phyloP scores from a whole-genome alignment of 2,888 invertebrate genomes.

The Euphydryas editha region DNA sequence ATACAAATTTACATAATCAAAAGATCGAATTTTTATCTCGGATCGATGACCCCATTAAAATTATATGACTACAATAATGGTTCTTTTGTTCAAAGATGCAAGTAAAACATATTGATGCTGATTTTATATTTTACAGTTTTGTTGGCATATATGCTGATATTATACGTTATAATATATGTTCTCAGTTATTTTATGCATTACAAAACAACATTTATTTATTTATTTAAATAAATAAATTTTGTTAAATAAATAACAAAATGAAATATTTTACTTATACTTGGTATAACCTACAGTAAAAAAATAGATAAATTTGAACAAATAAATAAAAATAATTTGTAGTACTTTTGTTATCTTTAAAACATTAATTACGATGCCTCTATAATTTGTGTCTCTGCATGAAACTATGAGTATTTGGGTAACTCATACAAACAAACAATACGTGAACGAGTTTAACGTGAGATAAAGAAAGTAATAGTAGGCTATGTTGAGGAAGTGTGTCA shows the following conservation, averaged over 20 bases:
- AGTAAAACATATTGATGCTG: neutral
- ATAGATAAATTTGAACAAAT: no score
- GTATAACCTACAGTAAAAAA: no score
- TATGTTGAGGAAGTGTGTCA: slow-evolving; percentile 61
- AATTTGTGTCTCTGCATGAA: no score
- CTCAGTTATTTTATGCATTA: no score
- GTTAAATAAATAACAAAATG: no score
- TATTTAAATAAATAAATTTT: no score
- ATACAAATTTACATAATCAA: slow-evolving; percentile 20
- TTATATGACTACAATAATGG: neutral
- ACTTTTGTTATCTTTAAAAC: no score
- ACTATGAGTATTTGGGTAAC: neutral
- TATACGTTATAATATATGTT: no score
- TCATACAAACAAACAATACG: slow-evolving; percentile 12
- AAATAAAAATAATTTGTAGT: no score
- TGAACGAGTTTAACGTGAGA: slow-evolving; percentile 29
- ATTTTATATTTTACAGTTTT: neutral
- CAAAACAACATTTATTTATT: no score
- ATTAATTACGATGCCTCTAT: no score
- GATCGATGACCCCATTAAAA: slow-evolving; percentile 23
- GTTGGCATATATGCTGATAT: neutral
- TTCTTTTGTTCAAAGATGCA: neutral
- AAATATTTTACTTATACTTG: no score
- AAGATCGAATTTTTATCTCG: slow-evolving; percentile 9
- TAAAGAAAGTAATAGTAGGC: slow-evolving; percentile 50